These are phyloP conservation scores for Temnothorax rugatulus DNA, from an alignment of 2,888 invertebrate genomes.

Conservation along the genomic window DNA sequence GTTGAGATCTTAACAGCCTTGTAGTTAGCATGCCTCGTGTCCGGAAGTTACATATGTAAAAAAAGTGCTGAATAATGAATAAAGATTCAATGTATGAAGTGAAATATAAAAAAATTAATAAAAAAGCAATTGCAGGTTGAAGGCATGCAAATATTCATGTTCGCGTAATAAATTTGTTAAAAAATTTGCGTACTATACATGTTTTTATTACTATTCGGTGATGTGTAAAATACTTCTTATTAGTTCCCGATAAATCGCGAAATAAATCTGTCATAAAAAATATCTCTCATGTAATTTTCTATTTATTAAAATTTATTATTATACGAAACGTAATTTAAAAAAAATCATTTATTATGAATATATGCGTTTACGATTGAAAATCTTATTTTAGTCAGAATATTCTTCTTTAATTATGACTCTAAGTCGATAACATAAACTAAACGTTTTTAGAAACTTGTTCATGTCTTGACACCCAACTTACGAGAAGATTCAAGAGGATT, in stretches of 20 bases:
- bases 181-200: neutral
- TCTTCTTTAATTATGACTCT: neutral
- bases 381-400: neutral
- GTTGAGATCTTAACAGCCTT: neutral
- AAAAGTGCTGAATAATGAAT: neutral
- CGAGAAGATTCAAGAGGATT: too few relatives aligned
- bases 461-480: constrained; percentile 5
- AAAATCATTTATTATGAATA: neutral
- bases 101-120: neutral
- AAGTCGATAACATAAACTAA: neutral
- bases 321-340: neutral
- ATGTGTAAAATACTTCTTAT: constrained; percentile 11
- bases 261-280: neutral
- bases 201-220: neutral
- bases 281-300: neutral
- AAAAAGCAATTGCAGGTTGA: neutral
- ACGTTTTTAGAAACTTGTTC: constrained; percentile 15
- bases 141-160: neutral
- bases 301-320: neutral
- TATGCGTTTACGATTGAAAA: neutral
- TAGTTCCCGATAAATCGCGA: neutral
- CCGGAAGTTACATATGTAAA: neutral
- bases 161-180: neutral
- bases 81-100: neutral
- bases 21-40: constrained; percentile 9